Base-by-base conservation (phyloP, 2,888 invertebrate species). In the Punctoribates punctum region DNA sequence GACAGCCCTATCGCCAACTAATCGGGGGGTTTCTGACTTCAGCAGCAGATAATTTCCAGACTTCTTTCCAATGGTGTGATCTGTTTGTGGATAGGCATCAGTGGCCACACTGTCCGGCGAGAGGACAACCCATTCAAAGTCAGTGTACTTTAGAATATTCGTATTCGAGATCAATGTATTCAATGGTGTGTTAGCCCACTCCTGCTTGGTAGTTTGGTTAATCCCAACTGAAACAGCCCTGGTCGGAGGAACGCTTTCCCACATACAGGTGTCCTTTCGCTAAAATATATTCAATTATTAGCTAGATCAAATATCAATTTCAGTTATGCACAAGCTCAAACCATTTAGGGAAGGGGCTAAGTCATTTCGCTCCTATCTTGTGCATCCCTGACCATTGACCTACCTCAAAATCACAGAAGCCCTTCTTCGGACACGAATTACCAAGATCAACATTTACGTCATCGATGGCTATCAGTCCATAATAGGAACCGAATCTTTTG, bases 1-100 rank as follows among this genome's bases (percentile, higher is more conserved):
- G 17, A 78, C 77, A 3, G 79, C 79, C 73, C 73, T 76, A 23
- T 76, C 27, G 0, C 72, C 67, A 11, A 23, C 34, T 6, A 34
- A 20, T 34, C 54, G 29, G 17, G 46, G 25, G 17, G n/a, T 13
- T 20, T 8, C 1, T 38, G 46, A 17, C 4, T 11, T 34, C 17
- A 70, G 9, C 11, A 70, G 15, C 9, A 38, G 34, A 70, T 70
- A 70, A 17, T 27, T 34, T 27, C 70, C 70, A 20, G 38, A 29
- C 23, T 13, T 0, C 20, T 5, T 11, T 17, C 20, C 20, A 20
- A 42, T 5, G 38, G 70, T 70, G 46, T 70, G 70, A 70, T 70
- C 70, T n/a, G 9, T 23, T 70, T 4, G 0, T 5, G 46, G 42
- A 34, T 42, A 70, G n/a, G n/a, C n/a, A n/a, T n/a, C n/a, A n/a